Evolutionary conservation across 2,888 invertebrate genomes (phyloP).

Genomic region (Phania funesta): DNA sequence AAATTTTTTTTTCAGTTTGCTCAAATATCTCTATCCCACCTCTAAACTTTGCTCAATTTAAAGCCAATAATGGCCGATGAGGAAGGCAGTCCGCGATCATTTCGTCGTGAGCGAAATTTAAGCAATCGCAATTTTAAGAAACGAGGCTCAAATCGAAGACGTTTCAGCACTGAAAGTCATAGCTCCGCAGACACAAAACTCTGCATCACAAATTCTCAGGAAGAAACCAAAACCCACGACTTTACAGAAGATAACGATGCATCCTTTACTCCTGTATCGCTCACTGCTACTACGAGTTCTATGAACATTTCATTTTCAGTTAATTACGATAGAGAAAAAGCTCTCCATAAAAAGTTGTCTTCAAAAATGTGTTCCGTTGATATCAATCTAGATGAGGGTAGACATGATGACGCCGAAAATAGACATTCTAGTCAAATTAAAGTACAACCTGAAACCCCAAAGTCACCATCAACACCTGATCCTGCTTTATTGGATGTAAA

Average conservation of each 20-base stretch:
- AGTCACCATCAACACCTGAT: constrained; percentile 68
- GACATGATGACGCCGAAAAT: background rate
- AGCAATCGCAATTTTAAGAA: constrained; percentile 77
- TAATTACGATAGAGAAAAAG: constrained; percentile 76
- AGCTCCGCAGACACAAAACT: constrained; percentile 66
- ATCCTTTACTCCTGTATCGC: constrained; percentile 1
- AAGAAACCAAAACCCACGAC: background rate
- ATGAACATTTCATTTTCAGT: constrained; percentile 77
- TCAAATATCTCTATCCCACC: background rate
- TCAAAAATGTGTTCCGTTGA: constrained; percentile 72
- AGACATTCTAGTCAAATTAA: constrained; percentile 13
- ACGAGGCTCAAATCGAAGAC: constrained; percentile 74
- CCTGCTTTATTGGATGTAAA: constrained; percentile 75
- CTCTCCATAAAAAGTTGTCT: constrained; percentile 73
- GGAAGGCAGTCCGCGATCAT: constrained; percentile 74
- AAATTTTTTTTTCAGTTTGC: constrained; percentile 15
- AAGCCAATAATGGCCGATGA: constrained; percentile 72
- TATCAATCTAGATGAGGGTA: background rate
- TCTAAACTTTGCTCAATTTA: background rate
- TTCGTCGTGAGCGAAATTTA: constrained; percentile 76
- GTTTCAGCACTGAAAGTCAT: constrained; percentile 70
- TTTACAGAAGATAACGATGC: constrained; percentile 54
- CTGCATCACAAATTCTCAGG: constrained; percentile 1
- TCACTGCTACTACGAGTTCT: constrained; percentile 66
- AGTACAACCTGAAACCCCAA: background rate